phyloP scores from a whole-genome alignment of 2,113 vertebrate species.

The Caretta caretta region DNA sequence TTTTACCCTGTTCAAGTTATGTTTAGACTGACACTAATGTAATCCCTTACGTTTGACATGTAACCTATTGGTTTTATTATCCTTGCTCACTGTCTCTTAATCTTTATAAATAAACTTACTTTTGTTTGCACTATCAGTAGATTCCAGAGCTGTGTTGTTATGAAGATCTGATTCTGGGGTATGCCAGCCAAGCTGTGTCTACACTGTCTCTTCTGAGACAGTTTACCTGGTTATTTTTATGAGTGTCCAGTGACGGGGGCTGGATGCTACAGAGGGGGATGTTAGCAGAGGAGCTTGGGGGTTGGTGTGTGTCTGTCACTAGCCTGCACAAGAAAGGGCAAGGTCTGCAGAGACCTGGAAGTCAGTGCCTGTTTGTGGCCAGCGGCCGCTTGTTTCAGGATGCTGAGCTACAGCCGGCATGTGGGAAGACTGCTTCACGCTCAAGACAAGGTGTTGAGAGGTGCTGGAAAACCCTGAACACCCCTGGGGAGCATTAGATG shows the following conservation, averaged over 20 bases:
- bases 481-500: not conserved
- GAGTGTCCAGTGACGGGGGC: not conserved
- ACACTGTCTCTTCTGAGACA: too few relatives aligned
- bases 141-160: not conserved
- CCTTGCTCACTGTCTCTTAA: too few relatives aligned
- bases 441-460: not conserved
- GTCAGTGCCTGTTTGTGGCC: not conserved
- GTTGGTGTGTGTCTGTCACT: not conserved
- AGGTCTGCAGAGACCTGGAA: not conserved
- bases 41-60: too few relatives aligned
- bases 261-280: not conserved
- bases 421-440: not conserved
- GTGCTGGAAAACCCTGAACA: not conserved
- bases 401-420: too few relatives aligned
- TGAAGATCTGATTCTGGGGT: not conserved
- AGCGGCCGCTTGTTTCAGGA: not conserved
- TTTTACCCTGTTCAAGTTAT: too few relatives aligned
- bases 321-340: not conserved
- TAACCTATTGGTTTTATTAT: too few relatives aligned
- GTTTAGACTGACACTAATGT: too few relatives aligned
- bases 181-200: not conserved
- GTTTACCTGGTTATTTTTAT: not conserved
- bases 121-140: not conserved
- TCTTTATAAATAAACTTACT: too few relatives aligned
- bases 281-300: not conserved